Percentiles rank a stretch among this genome's conserved stretches.
phyloP scores from a whole-genome alignment of 2,888 invertebrate species.

The Drosophila fulvimacula region DNA sequence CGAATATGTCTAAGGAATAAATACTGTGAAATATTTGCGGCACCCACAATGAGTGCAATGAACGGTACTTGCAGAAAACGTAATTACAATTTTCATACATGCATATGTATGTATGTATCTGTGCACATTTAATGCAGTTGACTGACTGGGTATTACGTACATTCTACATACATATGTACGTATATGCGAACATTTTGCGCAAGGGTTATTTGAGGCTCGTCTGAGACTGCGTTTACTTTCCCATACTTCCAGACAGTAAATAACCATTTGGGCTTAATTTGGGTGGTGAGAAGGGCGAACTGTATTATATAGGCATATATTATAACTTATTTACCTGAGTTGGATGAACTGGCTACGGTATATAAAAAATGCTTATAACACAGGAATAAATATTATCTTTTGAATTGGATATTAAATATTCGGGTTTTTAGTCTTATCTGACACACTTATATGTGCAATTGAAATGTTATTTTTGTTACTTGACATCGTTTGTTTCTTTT shows the following conservation, averaged over 20 bases:
- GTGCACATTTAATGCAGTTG: background rate
- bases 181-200: constrained; percentile 2
- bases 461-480: background rate
- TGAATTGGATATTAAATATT: background rate
- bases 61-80: constrained; percentile 16
- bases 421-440: constrained; percentile 2
- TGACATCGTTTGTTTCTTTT: background rate
- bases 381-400: background rate
- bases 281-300: background rate
- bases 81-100: background rate
- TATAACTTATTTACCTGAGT: background rate
- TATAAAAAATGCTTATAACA: background rate
- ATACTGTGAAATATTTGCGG: constrained; percentile 5
- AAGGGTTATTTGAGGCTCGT: constrained; percentile 1
- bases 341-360: background rate
- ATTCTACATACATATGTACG: background rate
- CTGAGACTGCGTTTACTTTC: background rate
- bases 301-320: background rate
- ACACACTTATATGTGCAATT: background rate
- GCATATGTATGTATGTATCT: background rate
- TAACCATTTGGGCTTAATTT: background rate
- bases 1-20: constrained; percentile 18
- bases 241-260: constrained; percentile 1
- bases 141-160: background rate
- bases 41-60: constrained; percentile 30